These are phyloP conservation scores for Pangasius krempfi DNA, from an alignment of 2,797 vertebrate genomes.

Conservation along the genomic window DNA sequence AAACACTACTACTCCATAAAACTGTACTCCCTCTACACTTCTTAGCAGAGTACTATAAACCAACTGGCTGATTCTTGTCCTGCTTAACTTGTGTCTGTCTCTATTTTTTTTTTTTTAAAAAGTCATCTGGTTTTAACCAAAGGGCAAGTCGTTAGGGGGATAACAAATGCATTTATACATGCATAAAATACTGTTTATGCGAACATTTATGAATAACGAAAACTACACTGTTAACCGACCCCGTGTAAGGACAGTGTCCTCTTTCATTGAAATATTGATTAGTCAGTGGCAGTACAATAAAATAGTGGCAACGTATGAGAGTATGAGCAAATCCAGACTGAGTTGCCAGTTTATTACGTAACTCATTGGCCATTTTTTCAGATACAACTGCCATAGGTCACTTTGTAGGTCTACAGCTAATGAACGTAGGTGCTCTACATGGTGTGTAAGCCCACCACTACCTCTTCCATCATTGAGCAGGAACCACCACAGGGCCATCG, in stretches of 20 bases:
- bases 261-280: neutral
- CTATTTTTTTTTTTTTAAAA: neutral
- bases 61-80: neutral
- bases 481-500: neutral
- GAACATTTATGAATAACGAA: neutral
- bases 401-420: neutral
- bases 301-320: neutral
- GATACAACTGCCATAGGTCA: too few relatives aligned
- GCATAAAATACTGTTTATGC: neutral
- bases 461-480: neutral
- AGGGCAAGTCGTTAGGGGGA: neutral
- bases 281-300: neutral
- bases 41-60: neutral
- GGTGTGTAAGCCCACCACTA: neutral
- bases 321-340: neutral
- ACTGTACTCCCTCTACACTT: neutral
- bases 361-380: neutral
- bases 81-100: neutral
- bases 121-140: neutral
- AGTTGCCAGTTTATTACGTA: neutral
- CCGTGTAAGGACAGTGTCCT: neutral
- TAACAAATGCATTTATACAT: neutral
- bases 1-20: neutral
- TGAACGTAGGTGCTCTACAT: neutral
- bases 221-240: neutral